Base-by-base conservation (phyloP, 2,888 invertebrate genomes). In the Eugnorisma glareosa region DNA sequence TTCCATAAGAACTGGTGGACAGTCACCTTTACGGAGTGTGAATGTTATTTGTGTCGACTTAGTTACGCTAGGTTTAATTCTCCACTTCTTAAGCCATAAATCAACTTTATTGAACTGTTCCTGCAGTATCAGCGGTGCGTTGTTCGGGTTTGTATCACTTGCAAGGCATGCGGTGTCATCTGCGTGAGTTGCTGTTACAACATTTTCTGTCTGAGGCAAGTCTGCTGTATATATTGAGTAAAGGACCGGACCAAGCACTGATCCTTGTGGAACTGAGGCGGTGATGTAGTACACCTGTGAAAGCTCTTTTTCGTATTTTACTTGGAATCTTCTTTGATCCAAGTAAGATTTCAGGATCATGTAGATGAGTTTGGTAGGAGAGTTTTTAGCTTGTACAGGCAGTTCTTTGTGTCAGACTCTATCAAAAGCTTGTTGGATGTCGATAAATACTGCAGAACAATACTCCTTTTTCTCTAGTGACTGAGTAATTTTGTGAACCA, bases 381-480 rank as follows among this genome's bases (percentile, higher is more conserved):
- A 21, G 21, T 35, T 61, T 61, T 21, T 61, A 61, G 61, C 21
- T 61, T 35, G 28, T 59, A 59, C 31, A 61, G n/a, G 31, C 31
- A 63, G 35, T 35, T 24, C 13, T 63, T 63, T 63, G 21, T 35
- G 21, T 21, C 61, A 35, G 21, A 35, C 35, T 61, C 61, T 61
- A 35, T 61, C 61, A 35, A 61, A 61, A 35, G 35, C 35, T 54
- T 54, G 54, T 13, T n/a, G 54, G 54, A 54, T 54, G n/a, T 54
- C n/a, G n/a, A 54, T 54, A 11, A 54, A 54, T 54, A 54, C 54
- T 54, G 54, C 54, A 54, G 54, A 54, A n/a, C 54, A 54, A n/a
- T 54, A 54, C 54, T 54, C 54, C 11, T n/a, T n/a, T 54, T n/a
- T 54, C 54, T 54, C 54, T 54, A 54, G n/a, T 3, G n/a, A 54